Conservation (phyloP, 2,797 vertebrate genomes). For the Spinibarbus caldwelli region DNA sequence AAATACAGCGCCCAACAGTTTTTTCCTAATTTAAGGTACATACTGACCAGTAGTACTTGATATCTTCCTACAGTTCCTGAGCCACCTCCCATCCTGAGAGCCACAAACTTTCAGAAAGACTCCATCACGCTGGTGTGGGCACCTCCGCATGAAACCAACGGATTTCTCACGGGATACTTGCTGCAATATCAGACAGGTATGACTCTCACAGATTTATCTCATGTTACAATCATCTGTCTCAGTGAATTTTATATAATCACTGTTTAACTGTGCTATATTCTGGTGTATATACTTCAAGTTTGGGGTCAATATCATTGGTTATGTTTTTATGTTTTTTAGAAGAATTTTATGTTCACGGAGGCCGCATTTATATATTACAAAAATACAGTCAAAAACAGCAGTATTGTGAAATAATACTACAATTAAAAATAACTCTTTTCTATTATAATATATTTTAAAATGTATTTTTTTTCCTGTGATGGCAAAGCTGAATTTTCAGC, state of each 20-base stretch:
- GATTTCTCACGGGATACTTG: slow-evolving; percentile 86
- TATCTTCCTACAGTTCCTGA: slow-evolving; percentile 82
- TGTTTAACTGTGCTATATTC: not conserved
- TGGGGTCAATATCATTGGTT: not conserved
- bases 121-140: slow-evolving; percentile 89
- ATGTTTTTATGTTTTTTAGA: not conserved
- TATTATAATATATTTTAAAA: no score
- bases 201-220: slow-evolving; percentile 62
- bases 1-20: not conserved
- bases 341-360: not conserved
- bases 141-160: slow-evolving; percentile 85
- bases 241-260: not conserved
- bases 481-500: not conserved
- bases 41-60: not conserved
- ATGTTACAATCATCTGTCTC: slow-evolving; percentile 14
- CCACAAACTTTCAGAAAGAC: slow-evolving; percentile 81
- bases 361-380: not conserved
- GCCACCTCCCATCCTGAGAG: slow-evolving; percentile 83
- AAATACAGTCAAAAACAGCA: not conserved
- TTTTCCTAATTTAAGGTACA: not conserved
- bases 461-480: not conserved
- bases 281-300: not conserved
- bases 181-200: slow-evolving; percentile 90
- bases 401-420: not conserved
- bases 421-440: not conserved